A percentile compares a stretch with the other conserved stretches of the same genome.
Conservation (phyloP, 2,888 invertebrate species). For the Drosophila eohydei region DNA sequence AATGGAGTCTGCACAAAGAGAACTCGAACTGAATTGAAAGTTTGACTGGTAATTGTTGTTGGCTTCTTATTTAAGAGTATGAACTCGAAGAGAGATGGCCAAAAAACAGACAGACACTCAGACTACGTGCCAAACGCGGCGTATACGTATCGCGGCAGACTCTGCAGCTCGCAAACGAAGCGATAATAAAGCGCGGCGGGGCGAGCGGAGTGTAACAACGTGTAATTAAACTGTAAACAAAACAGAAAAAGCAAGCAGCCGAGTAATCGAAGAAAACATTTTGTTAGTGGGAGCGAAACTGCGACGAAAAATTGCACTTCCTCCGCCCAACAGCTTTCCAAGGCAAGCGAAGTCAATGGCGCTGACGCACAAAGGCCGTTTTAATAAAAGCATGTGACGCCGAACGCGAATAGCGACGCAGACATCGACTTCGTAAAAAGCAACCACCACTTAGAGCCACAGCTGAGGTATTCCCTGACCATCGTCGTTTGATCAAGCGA, state of each 20-base stretch:
- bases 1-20: slow-evolving; percentile 38
- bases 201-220: slow-evolving; percentile 7
- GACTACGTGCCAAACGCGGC: slow-evolving; percentile 73
- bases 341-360: slow-evolving; percentile 2
- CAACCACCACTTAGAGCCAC: slow-evolving; percentile 9
- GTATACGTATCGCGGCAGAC: slow-evolving; percentile 38
- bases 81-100: slow-evolving; percentile 59
- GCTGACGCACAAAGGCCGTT: slow-evolving; percentile 71
- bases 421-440: slow-evolving; percentile 11
- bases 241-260: slow-evolving; percentile 32
- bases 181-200: slow-evolving; percentile 44
- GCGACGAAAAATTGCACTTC: slow-evolving; percentile 9
- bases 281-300: slow-evolving; percentile 4
- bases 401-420: slow-evolving; percentile 55
- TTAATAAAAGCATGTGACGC: slow-evolving; percentile 58
- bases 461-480: slow-evolving; percentile 65
- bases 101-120: slow-evolving; percentile 35
- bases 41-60: slow-evolving; percentile 11
- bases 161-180: slow-evolving; percentile 30
- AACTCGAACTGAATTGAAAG: slow-evolving; percentile 25
- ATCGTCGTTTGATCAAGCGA: slow-evolving; percentile 39
- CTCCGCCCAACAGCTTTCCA: not conserved
- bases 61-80: slow-evolving; percentile 45
- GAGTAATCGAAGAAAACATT: slow-evolving; percentile 32
- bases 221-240: slow-evolving; percentile 71